Percentiles rank a stretch among this genome's conserved stretches.
Evolutionary conservation across 2,113 vertebrate genomes (phyloP).

Genomic region (Copsychus sechellarum): DNA sequence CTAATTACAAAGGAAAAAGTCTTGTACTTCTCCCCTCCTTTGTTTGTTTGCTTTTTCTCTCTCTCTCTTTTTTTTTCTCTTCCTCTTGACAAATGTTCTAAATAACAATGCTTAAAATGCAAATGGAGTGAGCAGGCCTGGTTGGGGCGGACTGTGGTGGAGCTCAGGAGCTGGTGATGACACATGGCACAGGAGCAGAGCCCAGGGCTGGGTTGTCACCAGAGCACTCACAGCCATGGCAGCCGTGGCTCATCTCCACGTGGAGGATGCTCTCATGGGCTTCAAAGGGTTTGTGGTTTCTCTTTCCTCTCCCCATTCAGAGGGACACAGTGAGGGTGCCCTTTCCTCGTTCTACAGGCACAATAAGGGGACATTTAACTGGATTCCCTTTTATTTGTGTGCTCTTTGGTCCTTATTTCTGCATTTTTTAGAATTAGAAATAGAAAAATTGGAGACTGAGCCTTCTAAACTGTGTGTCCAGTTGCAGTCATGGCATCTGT

Average conservation of each 20-base stretch:
- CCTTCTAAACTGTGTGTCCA: not conserved
- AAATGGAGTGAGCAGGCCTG: not conserved
- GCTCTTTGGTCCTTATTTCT: not conserved
- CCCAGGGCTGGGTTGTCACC: not conserved
- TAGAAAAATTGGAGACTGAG: not conserved
- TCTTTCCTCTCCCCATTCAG: not conserved
- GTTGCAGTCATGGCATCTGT: not conserved
- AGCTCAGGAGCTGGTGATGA: not conserved
- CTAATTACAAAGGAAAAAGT: not conserved
- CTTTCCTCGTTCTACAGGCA: not conserved
- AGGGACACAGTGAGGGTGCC: not conserved
- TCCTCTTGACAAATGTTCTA: not conserved
- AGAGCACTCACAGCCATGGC: not conserved
- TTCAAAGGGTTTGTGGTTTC: not conserved
- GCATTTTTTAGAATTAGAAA: not conserved
- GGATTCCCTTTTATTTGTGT: not conserved
- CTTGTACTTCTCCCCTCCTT: not conserved
- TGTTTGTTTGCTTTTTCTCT: not conserved
- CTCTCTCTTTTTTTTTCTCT: not conserved
- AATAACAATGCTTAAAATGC: not conserved
- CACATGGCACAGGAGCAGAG: constrained; percentile 1
- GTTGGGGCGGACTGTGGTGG: not conserved
- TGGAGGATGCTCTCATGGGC: not conserved
- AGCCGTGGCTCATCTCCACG: not conserved
- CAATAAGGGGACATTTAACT: not conserved